Evolutionary conservation across 2,888 invertebrate genomes (phyloP), one percentile per base, ranked within the genome.

Genomic region (Coronaproctus castanopsis): DNA sequence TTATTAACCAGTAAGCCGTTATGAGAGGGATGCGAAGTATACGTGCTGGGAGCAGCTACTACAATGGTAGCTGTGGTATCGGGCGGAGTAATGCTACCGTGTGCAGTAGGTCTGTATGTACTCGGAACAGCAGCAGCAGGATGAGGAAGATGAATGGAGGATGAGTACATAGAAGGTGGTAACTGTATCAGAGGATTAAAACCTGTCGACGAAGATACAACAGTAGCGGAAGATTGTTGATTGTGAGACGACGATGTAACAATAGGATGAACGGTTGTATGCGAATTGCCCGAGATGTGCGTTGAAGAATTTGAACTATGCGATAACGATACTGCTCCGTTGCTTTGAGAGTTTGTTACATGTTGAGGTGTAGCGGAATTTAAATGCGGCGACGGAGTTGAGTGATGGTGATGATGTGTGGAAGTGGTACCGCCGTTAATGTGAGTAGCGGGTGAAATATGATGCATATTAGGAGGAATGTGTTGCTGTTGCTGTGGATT

Each of bases 391-490:
- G n/a, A 57, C 20, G 48, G 3, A 21, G 52, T 51, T 57, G 52
- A 19, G 20, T 8, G 54, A 19, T 52, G 48, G 21, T 21, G 21
- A n/a, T 74, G 74, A 19, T 54, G 59, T 49, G 54, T 23, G n/a
- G 24, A 52, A 22, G 55, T 54, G 21, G 54, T 24, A 49, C 19
- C 72, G 70, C 66, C 71, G 73, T 62, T 79, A 77, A 71, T 79
- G 80, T 65, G 78, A 78, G 66, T 79, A 78, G 67, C 80, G 79
- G 24, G 56, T 48, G 59, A 53, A 36, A 23, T 56, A 21, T 51
- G 52, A n/a, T 50, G 49, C 36, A 50, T 24, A 10, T 50, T 54
- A 52, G 50, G 58, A 14, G 19, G 54, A 54, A 61, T 58, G 58
- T 21, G 61, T n/a, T 52, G 60, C 55, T 49, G 62, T 36, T 55